These are phyloP conservation scores for Rhagonycha lutea DNA, from an alignment of 2,888 invertebrate genomes.

Conservation along the genomic window DNA sequence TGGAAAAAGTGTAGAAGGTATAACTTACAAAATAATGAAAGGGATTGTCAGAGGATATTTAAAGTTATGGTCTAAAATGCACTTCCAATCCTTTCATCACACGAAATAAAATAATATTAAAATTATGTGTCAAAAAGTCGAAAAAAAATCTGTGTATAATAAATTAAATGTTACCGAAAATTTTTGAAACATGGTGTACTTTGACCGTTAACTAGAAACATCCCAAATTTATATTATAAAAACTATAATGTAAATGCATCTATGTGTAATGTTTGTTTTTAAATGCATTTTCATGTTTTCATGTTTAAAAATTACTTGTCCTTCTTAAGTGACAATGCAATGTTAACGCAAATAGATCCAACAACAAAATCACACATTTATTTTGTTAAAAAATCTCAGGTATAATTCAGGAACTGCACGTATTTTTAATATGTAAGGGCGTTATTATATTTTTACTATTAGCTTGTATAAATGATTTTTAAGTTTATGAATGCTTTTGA, in stretches of 20 bases:
- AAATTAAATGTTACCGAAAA: background rate
- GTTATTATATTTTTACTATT: constrained; percentile 17
- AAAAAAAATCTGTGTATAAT: background rate
- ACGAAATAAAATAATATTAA: background rate
- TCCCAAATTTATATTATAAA: constrained; percentile 18
- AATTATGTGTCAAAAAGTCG: background rate
- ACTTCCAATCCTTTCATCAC: background rate
- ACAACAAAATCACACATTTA: constrained; percentile 23
- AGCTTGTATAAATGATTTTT: constrained; percentile 12
- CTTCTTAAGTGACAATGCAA: constrained; percentile 48
- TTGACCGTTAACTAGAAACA: constrained; percentile 28
- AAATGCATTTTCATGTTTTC: constrained; percentile 31
- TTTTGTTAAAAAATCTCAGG: constrained; percentile 29
- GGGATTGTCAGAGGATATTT: background rate
- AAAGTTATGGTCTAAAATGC: constrained; percentile 3
- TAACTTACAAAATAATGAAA: background rate
- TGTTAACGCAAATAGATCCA: constrained; percentile 41
- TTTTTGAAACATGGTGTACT: constrained; percentile 18
- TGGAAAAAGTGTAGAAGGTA: background rate
- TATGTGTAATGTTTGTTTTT: constrained; percentile 31
- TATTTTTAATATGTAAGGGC: constrained; percentile 14
- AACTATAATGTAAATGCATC: constrained; percentile 32
- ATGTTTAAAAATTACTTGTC: constrained; percentile 32
- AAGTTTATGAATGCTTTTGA: constrained; percentile 15
- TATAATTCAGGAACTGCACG: constrained; percentile 26